phyloP scores from a whole-genome alignment of 1,140 invertebrate species.

The Brachionus asplanchnoidis region DNA sequence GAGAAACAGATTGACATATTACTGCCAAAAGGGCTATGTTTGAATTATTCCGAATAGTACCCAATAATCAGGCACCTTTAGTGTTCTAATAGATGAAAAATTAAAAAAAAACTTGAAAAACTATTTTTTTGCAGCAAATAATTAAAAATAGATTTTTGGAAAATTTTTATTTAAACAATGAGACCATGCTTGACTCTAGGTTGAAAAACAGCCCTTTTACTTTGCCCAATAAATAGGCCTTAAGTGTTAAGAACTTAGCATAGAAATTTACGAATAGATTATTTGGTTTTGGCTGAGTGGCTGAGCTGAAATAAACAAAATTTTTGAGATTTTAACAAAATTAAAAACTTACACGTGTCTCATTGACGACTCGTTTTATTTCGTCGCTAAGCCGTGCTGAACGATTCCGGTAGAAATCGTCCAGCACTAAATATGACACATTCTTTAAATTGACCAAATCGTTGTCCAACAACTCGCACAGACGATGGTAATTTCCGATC shows the following conservation, averaged over 20 bases:
- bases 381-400: conserved; percentile 38
- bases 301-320: conserved; percentile 12
- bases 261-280: not conserved
- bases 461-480: conserved; percentile 34
- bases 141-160: not conserved
- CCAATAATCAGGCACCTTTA: not conserved
- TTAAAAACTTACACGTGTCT: conserved; percentile 37
- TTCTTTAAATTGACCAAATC: conserved; percentile 38
- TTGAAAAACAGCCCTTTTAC: not conserved
- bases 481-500: conserved; percentile 38
- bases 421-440: conserved; percentile 33
- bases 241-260: not conserved
- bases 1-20: conserved; percentile 35
- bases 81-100: not conserved
- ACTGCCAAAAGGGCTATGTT: conserved; percentile 37
- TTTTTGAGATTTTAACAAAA: not conserved
- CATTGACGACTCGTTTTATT: conserved; percentile 37
- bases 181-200: not conserved
- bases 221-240: not conserved
- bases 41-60: not conserved
- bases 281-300: not conserved
- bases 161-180: conserved; percentile 29
- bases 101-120: not conserved
- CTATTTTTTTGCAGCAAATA: not conserved
- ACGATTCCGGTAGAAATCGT: conserved; percentile 37